These are phyloP conservation scores for Drosophila insularis DNA, from an alignment of 1,140 invertebrate genomes.

Conservation along the genomic window DNA sequence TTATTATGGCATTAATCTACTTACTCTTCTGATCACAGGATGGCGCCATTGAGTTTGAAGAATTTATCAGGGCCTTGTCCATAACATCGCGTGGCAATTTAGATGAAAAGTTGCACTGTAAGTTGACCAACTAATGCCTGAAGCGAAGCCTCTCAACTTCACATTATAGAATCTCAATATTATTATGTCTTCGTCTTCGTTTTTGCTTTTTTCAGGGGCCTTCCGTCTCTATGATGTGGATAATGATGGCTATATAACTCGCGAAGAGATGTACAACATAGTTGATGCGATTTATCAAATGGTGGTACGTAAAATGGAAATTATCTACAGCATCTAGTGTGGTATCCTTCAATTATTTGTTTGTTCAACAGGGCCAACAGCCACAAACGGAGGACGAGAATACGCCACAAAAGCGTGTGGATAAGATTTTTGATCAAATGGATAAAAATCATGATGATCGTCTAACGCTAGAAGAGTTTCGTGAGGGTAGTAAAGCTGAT, in stretches of 20 bases:
- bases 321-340: too few species aligned
- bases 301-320: conserved; percentile 90
- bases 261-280: conserved; percentile 99
- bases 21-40: conserved; percentile 85
- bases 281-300: conserved; percentile 99
- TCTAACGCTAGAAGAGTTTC: conserved; percentile 92
- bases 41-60: conserved; percentile 98
- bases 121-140: conserved; percentile 82
- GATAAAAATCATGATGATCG: conserved; percentile 97
- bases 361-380: conserved; percentile 89
- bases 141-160: not conserved
- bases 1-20: not conserved
- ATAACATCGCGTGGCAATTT: conserved; percentile 97
- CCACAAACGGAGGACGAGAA: conserved; percentile 96
- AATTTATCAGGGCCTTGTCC: conserved; percentile 96
- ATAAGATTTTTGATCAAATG: conserved; percentile 99
- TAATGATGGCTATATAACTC: conserved; percentile 98
- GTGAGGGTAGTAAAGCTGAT: conserved; percentile 99
- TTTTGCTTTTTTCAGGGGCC: conserved; percentile 87
- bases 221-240: conserved; percentile 98
- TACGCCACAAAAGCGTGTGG: conserved; percentile 96
- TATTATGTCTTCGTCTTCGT: not conserved
- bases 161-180: too few species aligned
- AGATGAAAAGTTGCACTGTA: conserved; percentile 98
- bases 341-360: too few species aligned